Evolutionary conservation across 2,888 invertebrate species (phyloP).

Genomic region (Mallateleia sp.): DNA sequence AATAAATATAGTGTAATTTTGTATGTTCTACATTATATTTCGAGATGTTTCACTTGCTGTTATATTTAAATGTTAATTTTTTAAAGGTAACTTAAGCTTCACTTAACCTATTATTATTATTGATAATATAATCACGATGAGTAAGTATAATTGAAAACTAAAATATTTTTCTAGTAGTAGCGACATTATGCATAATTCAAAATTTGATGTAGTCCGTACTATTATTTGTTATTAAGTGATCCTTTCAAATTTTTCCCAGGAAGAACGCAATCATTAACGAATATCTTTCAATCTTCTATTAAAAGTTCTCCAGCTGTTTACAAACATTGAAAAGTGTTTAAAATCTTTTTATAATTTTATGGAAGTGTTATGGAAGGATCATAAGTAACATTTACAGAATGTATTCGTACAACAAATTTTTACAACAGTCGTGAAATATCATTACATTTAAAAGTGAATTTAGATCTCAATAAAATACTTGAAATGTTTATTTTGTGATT

Average conservation of each 20-base stretch:
- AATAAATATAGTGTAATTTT: too few relatives aligned
- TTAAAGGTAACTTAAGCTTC: too few relatives aligned
- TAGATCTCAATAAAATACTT: too few relatives aligned
- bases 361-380: conserved; percentile 23
- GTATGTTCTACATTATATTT: too few relatives aligned
- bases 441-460: conserved; percentile 82
- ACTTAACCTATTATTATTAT: too few relatives aligned
- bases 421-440: conserved; percentile 75
- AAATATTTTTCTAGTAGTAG: too few relatives aligned
- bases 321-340: conserved; percentile 35
- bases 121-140: too few relatives aligned
- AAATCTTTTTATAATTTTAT: conserved; percentile 42
- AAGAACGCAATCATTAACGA: background rate
- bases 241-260: background rate
- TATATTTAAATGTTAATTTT: too few relatives aligned
- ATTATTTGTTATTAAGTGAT: background rate
- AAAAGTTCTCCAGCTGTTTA: background rate
- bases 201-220: conserved; percentile 15
- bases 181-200: too few relatives aligned
- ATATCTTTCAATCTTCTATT: background rate
- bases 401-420: conserved; percentile 59
- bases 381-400: conserved; percentile 44
- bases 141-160: too few relatives aligned
- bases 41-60: too few relatives aligned
- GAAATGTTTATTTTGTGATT: too few relatives aligned